phyloP scores from a whole-genome alignment of 2,113 vertebrate genomes.

The Saguinus midas region DNA sequence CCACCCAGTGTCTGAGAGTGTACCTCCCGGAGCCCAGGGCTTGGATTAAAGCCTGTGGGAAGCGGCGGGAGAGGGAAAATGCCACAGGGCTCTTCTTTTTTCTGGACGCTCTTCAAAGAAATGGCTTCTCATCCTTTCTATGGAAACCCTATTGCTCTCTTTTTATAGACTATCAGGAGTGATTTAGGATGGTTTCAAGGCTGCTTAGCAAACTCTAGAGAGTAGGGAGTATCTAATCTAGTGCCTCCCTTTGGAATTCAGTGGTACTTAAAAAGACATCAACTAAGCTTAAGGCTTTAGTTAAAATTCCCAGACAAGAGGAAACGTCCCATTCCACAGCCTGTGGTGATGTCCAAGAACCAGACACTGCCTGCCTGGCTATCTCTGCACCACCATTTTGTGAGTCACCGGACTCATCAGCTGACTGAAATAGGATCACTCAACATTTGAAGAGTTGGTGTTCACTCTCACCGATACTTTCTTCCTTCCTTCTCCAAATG shows the following conservation, averaged over 20 bases:
- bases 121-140: background rate
- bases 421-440: background rate
- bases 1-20: background rate
- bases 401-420: background rate
- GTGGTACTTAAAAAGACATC: conserved; percentile 48
- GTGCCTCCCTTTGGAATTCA: conserved; percentile 53
- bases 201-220: background rate
- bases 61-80: background rate
- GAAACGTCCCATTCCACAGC: conserved; percentile 44
- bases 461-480: background rate
- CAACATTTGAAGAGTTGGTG: background rate
- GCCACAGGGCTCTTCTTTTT: background rate
- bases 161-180: conserved; percentile 53
- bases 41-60: background rate
- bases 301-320: conserved; percentile 56
- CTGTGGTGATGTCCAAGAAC: background rate
- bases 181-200: conserved; percentile 55
- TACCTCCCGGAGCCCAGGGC: background rate
- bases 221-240: conserved; percentile 43
- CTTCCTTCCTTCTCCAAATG: background rate
- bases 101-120: conserved; percentile 37
- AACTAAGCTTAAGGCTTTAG: conserved; percentile 55
- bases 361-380: background rate
- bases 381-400: background rate
- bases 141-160: conserved; percentile 19